Percentiles rank a stretch among this genome's conserved stretches.
Conservation (phyloP, 2,113 vertebrate genomes). For the Catharus minimus region DNA sequence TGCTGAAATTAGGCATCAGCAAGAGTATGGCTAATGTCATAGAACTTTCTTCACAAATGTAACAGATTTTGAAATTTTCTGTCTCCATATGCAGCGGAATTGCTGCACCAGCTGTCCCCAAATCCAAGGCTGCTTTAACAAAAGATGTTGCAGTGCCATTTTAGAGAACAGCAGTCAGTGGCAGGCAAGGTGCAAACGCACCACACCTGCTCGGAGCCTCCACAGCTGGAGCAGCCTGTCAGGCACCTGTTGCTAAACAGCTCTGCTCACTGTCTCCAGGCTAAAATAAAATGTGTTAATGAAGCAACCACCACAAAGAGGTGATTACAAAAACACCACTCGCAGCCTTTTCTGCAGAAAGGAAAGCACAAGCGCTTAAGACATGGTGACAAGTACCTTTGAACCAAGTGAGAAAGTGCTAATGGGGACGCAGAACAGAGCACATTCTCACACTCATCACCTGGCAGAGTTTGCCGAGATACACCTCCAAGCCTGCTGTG, state of each 20-base stretch:
- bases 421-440: background rate
- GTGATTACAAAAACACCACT: background rate
- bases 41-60: background rate
- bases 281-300: slow-evolving; percentile 14
- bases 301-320: background rate
- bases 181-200: background rate
- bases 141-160: background rate
- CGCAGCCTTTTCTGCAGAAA: background rate
- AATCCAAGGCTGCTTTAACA: background rate
- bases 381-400: background rate
- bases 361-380: background rate
- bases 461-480: background rate
- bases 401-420: background rate
- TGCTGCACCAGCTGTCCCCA: background rate
- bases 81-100: background rate
- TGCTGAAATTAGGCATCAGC: background rate
- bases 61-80: background rate
- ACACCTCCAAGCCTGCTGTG: background rate
- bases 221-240: background rate
- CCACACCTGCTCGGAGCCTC: background rate
- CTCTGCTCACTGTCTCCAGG: background rate
- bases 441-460: background rate
- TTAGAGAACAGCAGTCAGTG: background rate
- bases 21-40: background rate
- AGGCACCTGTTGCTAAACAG: background rate